Evolutionary conservation across 2,113 vertebrate genomes (phyloP), one percentile per base, ranked within the genome.

Genomic region (Abramis brama): DNA sequence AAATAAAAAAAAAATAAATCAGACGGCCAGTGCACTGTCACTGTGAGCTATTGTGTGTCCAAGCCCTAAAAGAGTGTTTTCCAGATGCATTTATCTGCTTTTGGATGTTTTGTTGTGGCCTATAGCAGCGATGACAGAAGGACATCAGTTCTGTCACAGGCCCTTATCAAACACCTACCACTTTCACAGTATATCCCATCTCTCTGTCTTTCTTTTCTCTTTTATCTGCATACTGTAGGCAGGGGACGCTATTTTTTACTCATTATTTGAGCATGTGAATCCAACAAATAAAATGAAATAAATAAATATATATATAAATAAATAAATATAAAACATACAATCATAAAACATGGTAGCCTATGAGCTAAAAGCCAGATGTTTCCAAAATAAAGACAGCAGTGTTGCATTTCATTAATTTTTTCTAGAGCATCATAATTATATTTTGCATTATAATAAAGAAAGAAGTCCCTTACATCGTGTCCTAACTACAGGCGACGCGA

Each of bases 21-120:
- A 19, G 73, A 86, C 78, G 87, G 27, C 60, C 88, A 68, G 43
- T 60, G 66, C 57, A 6, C 81, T 39, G 27, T 89, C 87, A 90
- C 74, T 89, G 90, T 92, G 64, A 93, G 77, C 77, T 85, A 80
- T 89, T 88, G 86, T 86, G 82, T 62, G 73, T 88, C 36, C 82
- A 12, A 15, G 79, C 71, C 79, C 79, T 82, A 57, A 83, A 59
- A 78, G 88, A 84, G 71, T 70, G 25, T 73, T 90, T 88, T 79
- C 75, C 88, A 90, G 92, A 87, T 78, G 59, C 60, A 85, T 89
- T 88, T 64, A 86, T 88, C 73, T 43, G 62, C 68, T 86, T 10
- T 30, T 66, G 76, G 71, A 64, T 87, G 84, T 89, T 66, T 73
- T 62, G 86, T 77, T 82, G 86, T 77, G 83, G 89, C 79, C 79